phyloP scores from a whole-genome alignment of 2,888 invertebrate species.

The Sthenelais limicola region DNA sequence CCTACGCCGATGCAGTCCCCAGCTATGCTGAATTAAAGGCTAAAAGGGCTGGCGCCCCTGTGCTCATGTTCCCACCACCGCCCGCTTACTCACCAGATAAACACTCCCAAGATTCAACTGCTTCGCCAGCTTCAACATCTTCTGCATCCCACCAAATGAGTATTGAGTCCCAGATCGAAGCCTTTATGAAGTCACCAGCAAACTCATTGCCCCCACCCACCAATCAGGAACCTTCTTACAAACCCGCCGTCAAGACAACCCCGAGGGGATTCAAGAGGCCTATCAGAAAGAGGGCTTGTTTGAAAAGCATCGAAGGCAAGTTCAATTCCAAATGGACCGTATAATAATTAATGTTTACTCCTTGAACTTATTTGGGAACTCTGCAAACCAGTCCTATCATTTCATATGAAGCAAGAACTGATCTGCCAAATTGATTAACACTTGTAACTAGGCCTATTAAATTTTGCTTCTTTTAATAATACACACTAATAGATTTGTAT shows the following conservation, averaged over 20 bases:
- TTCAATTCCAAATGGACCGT: too few relatives aligned
- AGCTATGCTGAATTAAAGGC: not conserved
- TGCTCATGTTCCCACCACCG: constrained; percentile 23
- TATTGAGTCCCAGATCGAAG: constrained; percentile 27
- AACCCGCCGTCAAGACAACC: not conserved
- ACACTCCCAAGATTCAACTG: too few relatives aligned
- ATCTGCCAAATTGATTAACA: too few relatives aligned
- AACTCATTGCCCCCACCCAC: not conserved
- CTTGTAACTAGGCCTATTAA: too few relatives aligned
- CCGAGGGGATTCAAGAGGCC: constrained; percentile 15
- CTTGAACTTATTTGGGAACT: too few relatives aligned
- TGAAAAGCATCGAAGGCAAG: constrained; percentile 21
- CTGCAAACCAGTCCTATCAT: too few relatives aligned
- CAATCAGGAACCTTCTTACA: not conserved
- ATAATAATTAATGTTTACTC: too few relatives aligned
- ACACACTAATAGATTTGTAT: too few relatives aligned
- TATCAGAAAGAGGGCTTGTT: constrained; percentile 1
- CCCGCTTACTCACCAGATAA: constrained; percentile 25
- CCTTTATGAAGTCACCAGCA: constrained; percentile 30
- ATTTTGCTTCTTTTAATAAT: too few relatives aligned
- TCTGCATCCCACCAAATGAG: constrained; percentile 4
- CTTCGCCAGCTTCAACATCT: not conserved
- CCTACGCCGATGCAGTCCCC: constrained; percentile 13
- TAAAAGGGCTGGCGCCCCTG: not conserved
- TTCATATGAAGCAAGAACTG: too few relatives aligned